These are phyloP conservation scores for Sciurus carolinensis DNA, from an alignment of 2,797 vertebrate genomes.

Conservation along the genomic window DNA sequence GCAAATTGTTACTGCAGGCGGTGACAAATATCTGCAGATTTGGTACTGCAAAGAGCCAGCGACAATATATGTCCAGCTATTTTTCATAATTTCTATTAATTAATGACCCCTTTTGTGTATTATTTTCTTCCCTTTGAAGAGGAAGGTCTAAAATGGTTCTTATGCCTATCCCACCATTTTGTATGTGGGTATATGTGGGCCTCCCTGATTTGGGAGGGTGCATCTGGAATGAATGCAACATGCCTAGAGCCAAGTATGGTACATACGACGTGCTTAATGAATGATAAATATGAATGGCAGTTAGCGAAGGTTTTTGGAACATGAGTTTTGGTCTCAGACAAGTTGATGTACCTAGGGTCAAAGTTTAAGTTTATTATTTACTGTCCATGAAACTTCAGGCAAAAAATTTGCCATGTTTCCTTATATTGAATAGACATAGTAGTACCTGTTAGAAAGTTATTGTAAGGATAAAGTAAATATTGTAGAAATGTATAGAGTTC, in stretches of 20 bases:
- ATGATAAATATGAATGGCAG: not conserved
- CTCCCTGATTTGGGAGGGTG: not conserved
- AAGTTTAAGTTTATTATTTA: not conserved
- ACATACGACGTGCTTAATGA: not conserved
- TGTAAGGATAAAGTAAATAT: conserved; percentile 27
- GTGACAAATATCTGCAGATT: no score
- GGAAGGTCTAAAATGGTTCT: not conserved
- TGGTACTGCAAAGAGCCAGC: no score
- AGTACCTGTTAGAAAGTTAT: not conserved
- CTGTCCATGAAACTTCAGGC: not conserved
- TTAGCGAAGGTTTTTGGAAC: not conserved
- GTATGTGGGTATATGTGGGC: not conserved
- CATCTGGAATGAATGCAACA: not conserved
- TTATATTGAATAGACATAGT: not conserved
- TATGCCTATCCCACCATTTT: not conserved
- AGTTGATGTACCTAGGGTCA: not conserved
- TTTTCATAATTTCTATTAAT: not conserved
- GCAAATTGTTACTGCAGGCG: no score
- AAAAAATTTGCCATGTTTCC: not conserved
- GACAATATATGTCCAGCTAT: not conserved
- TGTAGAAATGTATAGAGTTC: not conserved
- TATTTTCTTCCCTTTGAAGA: not conserved
- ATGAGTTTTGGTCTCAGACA: not conserved
- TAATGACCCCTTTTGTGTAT: not conserved
- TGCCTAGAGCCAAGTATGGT: not conserved